Base-by-base conservation (phyloP, 2,888 invertebrate genomes). In the Lydus trimaculatus region DNA sequence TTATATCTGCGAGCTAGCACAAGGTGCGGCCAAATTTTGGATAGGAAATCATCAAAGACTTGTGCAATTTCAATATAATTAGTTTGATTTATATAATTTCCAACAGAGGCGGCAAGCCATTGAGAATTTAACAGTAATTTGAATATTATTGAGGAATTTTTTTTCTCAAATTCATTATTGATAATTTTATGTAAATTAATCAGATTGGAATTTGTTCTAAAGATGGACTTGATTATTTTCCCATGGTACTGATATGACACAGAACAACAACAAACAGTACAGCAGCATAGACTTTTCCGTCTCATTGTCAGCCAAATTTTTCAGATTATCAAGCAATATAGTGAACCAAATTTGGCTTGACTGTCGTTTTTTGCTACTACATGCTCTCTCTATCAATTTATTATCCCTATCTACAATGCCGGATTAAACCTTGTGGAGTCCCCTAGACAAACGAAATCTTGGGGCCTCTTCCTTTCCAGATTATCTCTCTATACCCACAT, bases 151-250 rank as follows among this genome's bases (percentile, higher is more conserved):
- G n/a, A n/a, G 11, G 25, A 56, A 56, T 25, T 2, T 11, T 20
- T 52, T 3, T 39, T 15, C 5, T 15, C n/a, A n/a, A n/a, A n/a
- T 52, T 4, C 2, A 9, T 52, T 25, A 25, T 25, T 15, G 3
- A 56, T 56, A 56, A 56, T 56, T 56, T 56, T 56, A 56, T 56
- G 56, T 6, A 56, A 56, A 56, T 56, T 25, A 25, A 56, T 56
- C 20, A 23, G 25, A 25, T 6, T 56, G 56, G 56, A 23, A 56
- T 56, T 25, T 25, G 56, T 56, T 23, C 13, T 13, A 15, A 25
- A 25, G 9, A 56, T 11, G 25, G 6, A 25, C 11, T 3, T 9
- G 25, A 13, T 25, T n/a, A 25, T 13, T 25, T 56, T 56, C 56
- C 25, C 13, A 36, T 13, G 13, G 13, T 13, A 31, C 7, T 31